phyloP scores from a whole-genome alignment of 2,797 vertebrate species.

The Neosalanx taihuensis region DNA sequence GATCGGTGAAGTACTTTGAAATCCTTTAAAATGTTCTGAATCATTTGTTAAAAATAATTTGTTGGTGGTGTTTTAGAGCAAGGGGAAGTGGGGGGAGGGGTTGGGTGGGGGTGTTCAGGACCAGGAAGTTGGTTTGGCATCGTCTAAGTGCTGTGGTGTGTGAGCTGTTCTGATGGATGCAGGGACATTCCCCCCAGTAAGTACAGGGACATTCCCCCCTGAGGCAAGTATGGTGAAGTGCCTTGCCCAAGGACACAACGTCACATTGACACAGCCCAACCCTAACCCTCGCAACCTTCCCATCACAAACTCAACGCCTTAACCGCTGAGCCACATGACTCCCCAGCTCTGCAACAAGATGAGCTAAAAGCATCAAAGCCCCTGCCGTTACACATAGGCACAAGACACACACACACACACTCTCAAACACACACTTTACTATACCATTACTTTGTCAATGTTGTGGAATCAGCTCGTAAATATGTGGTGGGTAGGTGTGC shows the following conservation, averaged over 20 bases:
- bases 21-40: too few relatives aligned
- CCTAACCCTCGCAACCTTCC: too few relatives aligned
- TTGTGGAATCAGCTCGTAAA: not conserved
- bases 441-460: constrained; percentile 19
- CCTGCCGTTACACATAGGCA: constrained; percentile 8
- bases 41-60: too few relatives aligned
- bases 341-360: not conserved
- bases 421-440: not conserved
- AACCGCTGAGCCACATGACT: too few relatives aligned
- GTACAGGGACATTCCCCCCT: too few relatives aligned
- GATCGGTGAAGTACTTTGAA: too few relatives aligned
- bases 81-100: not conserved
- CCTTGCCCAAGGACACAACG: too few relatives aligned
- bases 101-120: not conserved
- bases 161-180: not conserved
- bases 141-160: not conserved
- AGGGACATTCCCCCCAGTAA: not conserved
- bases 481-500: not conserved
- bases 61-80: too few relatives aligned
- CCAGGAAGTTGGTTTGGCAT: not conserved
- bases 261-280: too few relatives aligned
- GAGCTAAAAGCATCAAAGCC: constrained; percentile 13
- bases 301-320: too few relatives aligned
- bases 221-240: too few relatives aligned
- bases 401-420: constrained; percentile 1